Percentiles rank a stretch among this genome's conserved stretches.
These are phyloP conservation scores for Echeneis naucrates DNA, from an alignment of 2,797 vertebrate genomes.

Conservation along the genomic window DNA sequence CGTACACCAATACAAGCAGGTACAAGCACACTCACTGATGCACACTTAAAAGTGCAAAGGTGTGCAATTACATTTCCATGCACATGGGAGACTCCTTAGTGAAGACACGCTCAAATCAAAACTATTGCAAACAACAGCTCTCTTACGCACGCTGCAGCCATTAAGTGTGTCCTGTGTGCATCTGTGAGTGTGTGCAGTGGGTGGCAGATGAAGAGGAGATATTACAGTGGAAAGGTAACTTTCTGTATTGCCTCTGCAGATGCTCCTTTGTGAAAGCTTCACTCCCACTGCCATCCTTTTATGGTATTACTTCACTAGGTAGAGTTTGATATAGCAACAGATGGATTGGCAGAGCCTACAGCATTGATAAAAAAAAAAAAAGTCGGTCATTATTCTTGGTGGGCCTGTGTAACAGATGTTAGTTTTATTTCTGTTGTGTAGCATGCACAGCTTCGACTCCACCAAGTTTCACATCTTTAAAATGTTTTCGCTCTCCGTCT, in stretches of 20 bases:
- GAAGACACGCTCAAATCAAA: conserved; percentile 23
- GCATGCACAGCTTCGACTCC: conserved; percentile 32
- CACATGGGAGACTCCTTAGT: conserved; percentile 6
- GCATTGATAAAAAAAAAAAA: conserved; percentile 55
- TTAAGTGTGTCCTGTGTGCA: conserved; percentile 19
- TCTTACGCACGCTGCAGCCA: conserved; percentile 23
- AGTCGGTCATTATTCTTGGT: conserved; percentile 58
- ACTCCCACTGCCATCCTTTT: conserved; percentile 74
- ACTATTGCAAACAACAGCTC: conserved; percentile 18
- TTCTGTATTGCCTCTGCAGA: conserved; percentile 62
- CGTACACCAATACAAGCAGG: conserved; percentile 29
- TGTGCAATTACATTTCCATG: conserved; percentile 35
- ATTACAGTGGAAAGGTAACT: conserved; percentile 58
- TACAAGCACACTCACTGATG: conserved; percentile 22
- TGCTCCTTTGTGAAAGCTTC: conserved; percentile 55
- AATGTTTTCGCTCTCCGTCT: conserved; percentile 36
- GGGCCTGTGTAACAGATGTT: conserved; percentile 64
- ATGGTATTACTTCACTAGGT: conserved; percentile 72
- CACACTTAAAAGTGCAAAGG: conserved; percentile 41
- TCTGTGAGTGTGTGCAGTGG: conserved; percentile 55
- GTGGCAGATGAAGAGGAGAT: conserved; percentile 60
- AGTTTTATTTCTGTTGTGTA: conserved; percentile 58
- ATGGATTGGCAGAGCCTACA: conserved; percentile 71
- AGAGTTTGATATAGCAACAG: conserved; percentile 72
- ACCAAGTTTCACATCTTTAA: conserved; percentile 58